Percentiles rank a stretch among this genome's conserved stretches.
These are phyloP conservation scores for Pherbina coryleti DNA, from an alignment of 2,888 invertebrate genomes.

Conservation along the genomic window DNA sequence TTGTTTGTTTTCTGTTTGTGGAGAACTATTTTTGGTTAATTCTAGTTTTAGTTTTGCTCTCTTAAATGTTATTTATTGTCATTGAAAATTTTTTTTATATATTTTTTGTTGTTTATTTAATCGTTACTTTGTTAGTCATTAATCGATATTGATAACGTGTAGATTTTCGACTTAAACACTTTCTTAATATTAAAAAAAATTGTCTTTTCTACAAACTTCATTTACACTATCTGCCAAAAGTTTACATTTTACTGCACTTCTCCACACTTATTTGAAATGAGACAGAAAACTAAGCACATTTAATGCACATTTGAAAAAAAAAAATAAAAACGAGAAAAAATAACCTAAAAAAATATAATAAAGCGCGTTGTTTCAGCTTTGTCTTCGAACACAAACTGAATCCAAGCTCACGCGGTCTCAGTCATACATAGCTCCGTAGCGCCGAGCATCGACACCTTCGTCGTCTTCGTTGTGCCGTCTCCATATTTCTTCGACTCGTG, in stretches of 20 bases:
- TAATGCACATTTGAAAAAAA: background rate
- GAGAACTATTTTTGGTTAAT: background rate
- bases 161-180: background rate
- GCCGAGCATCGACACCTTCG: background rate
- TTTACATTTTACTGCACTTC: background rate
- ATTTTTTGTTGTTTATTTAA: conserved; percentile 2
- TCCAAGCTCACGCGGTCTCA: conserved; percentile 15
- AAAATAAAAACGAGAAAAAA: background rate
- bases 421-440: background rate
- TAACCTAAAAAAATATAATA: background rate
- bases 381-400: conserved; percentile 27
- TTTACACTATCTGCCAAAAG: background rate
- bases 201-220: background rate
- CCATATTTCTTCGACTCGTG: conserved; percentile 1
- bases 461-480: background rate
- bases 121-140: background rate
- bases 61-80: background rate
- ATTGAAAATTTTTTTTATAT: background rate
- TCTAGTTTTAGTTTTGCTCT: background rate
- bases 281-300: too few species aligned
- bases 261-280: background rate
- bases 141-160: background rate
- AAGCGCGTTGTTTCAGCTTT: background rate
- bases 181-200: background rate
- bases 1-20: background rate